These are phyloP conservation scores for Enteromius unitaeniatus DNA, from an alignment of 2,797 vertebrate genomes.

Conservation along the genomic window DNA sequence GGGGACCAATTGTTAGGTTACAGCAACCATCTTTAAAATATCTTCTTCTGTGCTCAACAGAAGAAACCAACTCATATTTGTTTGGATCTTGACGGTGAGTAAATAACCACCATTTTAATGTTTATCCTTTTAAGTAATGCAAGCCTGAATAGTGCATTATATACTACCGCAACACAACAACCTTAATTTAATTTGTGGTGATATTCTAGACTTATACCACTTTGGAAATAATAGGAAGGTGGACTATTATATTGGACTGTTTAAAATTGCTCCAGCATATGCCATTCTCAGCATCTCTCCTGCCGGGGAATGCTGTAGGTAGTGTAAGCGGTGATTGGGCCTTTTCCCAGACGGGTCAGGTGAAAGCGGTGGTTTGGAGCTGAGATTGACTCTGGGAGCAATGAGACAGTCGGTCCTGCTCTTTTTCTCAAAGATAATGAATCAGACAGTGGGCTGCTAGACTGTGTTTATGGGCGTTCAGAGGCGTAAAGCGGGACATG, in stretches of 20 bases:
- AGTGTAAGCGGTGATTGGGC: slow-evolving; percentile 12
- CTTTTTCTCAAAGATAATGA: slow-evolving; percentile 67
- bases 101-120: neutral
- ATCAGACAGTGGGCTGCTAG: slow-evolving; percentile 70
- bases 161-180: neutral
- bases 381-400: slow-evolving; percentile 38
- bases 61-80: neutral
- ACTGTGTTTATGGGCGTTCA: slow-evolving; percentile 68
- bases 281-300: neutral
- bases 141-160: neutral
- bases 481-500: slow-evolving; percentile 55
- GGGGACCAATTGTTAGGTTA: neutral
- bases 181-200: neutral
- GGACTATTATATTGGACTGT: neutral
- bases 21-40: neutral
- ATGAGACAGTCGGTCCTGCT: slow-evolving; percentile 42
- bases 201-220: neutral
- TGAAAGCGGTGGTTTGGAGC: slow-evolving; percentile 32
- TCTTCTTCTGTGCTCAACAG: neutral
- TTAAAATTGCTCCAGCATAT: neutral
- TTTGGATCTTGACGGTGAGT: neutral
- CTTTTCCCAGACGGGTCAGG: slow-evolving; percentile 12
- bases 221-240: slow-evolving; percentile 4
- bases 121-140: neutral
- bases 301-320: neutral